A percentile compares a stretch with the other conserved stretches of the same genome.
phyloP scores from a whole-genome alignment of 2,797 vertebrate genomes.

The Valencia hispanica region DNA sequence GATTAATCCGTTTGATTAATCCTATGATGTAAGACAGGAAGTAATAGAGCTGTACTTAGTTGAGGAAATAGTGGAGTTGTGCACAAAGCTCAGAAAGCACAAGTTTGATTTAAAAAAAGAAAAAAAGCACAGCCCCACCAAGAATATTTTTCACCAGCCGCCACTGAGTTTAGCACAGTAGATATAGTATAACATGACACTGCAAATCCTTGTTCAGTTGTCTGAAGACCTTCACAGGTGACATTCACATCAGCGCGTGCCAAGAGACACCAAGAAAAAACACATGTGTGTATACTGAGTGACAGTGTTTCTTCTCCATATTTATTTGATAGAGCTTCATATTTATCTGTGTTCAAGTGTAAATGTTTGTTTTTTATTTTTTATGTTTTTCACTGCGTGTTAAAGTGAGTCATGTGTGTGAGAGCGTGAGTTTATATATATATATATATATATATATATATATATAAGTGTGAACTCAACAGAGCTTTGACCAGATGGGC shows the following conservation, averaged over 20 bases:
- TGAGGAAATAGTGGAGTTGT: no score
- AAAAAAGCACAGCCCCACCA: no score
- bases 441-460: constrained; percentile 27
- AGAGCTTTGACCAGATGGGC: constrained; percentile 75
- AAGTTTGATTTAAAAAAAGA: no score
- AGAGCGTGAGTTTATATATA: constrained; percentile 8
- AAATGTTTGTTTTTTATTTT: constrained; percentile 21
- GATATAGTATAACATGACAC: not conserved
- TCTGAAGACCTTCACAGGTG: not conserved
- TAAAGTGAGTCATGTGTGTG: constrained; percentile 30
- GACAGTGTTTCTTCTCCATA: constrained; percentile 60
- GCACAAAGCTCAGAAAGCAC: no score
- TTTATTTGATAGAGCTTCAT: constrained; percentile 64
- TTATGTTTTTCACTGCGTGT: constrained; percentile 23
- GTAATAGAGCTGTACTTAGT: no score
- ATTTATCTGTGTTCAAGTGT: constrained; percentile 30
- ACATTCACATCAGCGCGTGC: not conserved
- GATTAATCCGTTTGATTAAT: no score
- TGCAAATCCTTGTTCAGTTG: not conserved
- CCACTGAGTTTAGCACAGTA: not conserved
- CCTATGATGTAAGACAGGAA: no score
- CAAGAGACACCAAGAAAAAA: not conserved
- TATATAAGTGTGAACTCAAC: constrained; percentile 69
- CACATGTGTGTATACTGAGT: constrained; percentile 45
- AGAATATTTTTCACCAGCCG: no score